Conservation (phyloP, 2,888 invertebrate species). For the Tachystola acroxantha region DNA sequence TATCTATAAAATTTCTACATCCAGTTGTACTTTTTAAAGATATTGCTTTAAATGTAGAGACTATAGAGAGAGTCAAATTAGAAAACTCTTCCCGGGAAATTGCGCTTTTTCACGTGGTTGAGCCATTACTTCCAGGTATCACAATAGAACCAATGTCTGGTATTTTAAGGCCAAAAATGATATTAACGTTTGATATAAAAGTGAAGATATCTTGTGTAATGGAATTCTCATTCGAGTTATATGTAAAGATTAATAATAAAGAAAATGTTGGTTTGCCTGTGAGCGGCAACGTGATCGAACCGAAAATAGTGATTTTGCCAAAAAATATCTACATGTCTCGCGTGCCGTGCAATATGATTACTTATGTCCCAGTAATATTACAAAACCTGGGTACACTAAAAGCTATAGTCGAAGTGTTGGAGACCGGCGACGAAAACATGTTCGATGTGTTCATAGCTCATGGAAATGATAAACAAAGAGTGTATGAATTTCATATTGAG, state of each 20-base stretch:
- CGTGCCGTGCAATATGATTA: slow-evolving; percentile 57
- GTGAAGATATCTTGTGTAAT: slow-evolving; percentile 60
- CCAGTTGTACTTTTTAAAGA: slow-evolving; percentile 52
- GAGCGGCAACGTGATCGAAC: slow-evolving; percentile 69
- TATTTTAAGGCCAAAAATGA: slow-evolving; percentile 66
- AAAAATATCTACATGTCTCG: slow-evolving; percentile 67
- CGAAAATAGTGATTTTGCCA: slow-evolving; percentile 67
- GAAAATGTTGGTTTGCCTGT: slow-evolving; percentile 59
- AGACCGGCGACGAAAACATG: slow-evolving; percentile 53
- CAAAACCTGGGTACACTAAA: slow-evolving; percentile 49
- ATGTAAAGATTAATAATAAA: slow-evolving; percentile 62
- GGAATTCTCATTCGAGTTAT: slow-evolving; percentile 56
- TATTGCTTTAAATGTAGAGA: slow-evolving; percentile 57
- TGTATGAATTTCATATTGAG: slow-evolving; percentile 46
- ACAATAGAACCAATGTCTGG: slow-evolving; percentile 72
- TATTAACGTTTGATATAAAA: slow-evolving; percentile 61
- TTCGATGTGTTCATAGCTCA: slow-evolving; percentile 50
- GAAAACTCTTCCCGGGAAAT: slow-evolving; percentile 75
- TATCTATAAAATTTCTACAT: slow-evolving; percentile 61
- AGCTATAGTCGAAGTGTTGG: slow-evolving; percentile 43
- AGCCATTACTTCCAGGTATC: slow-evolving; percentile 66
- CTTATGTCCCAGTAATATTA: slow-evolving; percentile 56
- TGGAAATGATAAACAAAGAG: slow-evolving; percentile 54
- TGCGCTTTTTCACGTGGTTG: slow-evolving; percentile 66
- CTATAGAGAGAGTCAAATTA: slow-evolving; percentile 60